Evolutionary conservation across 2,888 invertebrate species (phyloP).

Genomic region (Nomada ferruginata): DNA sequence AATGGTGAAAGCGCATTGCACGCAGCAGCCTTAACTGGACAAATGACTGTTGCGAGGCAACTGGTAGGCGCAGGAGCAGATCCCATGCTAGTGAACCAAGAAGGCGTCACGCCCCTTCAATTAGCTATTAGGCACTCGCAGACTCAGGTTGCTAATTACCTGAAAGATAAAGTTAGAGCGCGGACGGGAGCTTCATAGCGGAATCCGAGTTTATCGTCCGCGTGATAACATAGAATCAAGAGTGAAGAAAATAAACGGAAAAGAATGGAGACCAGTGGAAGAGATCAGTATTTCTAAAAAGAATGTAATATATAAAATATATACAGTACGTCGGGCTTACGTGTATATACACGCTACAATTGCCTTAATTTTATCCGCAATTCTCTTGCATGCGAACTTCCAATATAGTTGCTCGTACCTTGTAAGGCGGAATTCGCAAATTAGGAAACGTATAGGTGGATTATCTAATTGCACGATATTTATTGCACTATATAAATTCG

Average conservation of each 20-base stretch:
- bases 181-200: constrained; percentile 76
- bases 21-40: constrained; percentile 95
- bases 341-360: no score
- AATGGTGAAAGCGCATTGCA: constrained; percentile 97
- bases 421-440: no score
- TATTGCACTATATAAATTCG: not conserved
- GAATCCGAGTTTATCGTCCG: constrained; percentile 19
- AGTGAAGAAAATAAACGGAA: not conserved
- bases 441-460: no score
- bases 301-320: constrained; percentile 34
- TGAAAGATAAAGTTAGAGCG: constrained; percentile 83
- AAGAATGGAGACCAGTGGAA: constrained; percentile 23
- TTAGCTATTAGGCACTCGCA: constrained; percentile 87
- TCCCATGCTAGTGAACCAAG: constrained; percentile 89
- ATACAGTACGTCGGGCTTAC: no score
- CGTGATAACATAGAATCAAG: constrained; percentile 23
- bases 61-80: constrained; percentile 90
- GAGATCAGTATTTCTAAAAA: constrained; percentile 57
- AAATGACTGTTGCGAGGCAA: constrained; percentile 91
- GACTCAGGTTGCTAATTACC: constrained; percentile 86
- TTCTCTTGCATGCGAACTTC: no score
- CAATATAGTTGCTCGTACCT: no score
- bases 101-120: constrained; percentile 88
- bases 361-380: no score
- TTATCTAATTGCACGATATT: not conserved